phyloP scores from a whole-genome alignment of 2,888 invertebrate species.

The Agrotis clavis region DNA sequence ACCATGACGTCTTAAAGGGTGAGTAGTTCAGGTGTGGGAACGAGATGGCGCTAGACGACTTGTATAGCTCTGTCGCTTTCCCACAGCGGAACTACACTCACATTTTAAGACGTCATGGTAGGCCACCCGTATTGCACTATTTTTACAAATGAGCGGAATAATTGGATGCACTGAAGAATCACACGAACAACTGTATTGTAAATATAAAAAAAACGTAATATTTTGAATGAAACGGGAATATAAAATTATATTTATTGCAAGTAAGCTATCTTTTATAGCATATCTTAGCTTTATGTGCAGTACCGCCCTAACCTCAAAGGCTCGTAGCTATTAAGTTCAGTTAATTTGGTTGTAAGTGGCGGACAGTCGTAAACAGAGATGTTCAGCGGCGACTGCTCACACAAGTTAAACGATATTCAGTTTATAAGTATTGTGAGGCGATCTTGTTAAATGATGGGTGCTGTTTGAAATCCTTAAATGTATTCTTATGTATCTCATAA shows the following conservation, averaged over 20 bases:
- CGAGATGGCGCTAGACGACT: no score
- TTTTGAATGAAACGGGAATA: no score
- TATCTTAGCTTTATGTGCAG: constrained; percentile 21
- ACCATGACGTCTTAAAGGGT: no score
- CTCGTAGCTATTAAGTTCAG: constrained; percentile 42
- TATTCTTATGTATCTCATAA: background rate
- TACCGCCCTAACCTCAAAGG: constrained; percentile 4
- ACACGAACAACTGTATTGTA: no score
- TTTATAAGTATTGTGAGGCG: background rate
- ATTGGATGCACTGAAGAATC: no score
- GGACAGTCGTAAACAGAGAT: constrained; percentile 27
- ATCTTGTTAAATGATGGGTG: background rate
- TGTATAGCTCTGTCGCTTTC: no score
- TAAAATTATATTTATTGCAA: background rate
- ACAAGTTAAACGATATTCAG: constrained; percentile 2
- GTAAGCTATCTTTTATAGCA: background rate
- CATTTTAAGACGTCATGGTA: no score
- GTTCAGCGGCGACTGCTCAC: constrained; percentile 8
- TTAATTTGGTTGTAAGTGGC: constrained; percentile 51
- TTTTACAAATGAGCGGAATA: no score
- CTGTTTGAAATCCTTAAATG: background rate
- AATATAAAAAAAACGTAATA: no score
- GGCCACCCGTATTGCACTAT: no score
- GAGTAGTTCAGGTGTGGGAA: no score
- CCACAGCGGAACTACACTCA: no score